phyloP scores from a whole-genome alignment of 2,797 vertebrate species.

The Poliocrania exsul region DNA sequence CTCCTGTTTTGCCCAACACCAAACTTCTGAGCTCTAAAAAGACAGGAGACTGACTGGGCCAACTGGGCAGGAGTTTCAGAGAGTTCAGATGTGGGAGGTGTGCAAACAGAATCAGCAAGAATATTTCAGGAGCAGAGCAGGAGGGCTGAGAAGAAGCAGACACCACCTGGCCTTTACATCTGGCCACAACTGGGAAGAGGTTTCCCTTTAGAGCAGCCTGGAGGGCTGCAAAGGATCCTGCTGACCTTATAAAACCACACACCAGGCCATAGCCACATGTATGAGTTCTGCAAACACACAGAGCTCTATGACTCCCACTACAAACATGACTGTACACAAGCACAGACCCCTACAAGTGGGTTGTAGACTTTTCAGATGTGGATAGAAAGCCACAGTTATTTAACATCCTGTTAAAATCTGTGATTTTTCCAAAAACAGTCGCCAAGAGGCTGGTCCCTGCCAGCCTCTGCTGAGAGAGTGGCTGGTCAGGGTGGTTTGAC shows the following conservation, averaged over 20 bases:
- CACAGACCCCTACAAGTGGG: background rate
- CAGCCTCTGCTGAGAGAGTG: background rate
- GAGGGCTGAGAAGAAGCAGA: background rate
- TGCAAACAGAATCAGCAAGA: background rate
- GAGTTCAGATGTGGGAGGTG: accelerated
- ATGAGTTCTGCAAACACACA: background rate
- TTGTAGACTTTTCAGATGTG: background rate
- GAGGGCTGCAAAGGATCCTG: background rate
- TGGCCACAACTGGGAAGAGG: background rate
- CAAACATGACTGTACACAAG: background rate
- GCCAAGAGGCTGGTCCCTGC: background rate
- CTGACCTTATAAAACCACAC: background rate
- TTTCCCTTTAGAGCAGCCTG: background rate
- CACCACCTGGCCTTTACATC: background rate
- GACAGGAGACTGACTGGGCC: accelerated
- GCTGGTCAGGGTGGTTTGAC: accelerated
- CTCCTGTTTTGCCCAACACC: background rate
- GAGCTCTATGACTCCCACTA: accelerated
- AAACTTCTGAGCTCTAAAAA: background rate
- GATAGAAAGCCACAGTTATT: background rate
- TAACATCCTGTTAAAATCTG: background rate
- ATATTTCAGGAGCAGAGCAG: background rate
- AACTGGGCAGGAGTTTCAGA: background rate
- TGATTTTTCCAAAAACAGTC: background rate
- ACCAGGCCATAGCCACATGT: background rate